Evolutionary conservation across 2,113 vertebrate genomes (phyloP).

Genomic region (Aythya baeri): DNA sequence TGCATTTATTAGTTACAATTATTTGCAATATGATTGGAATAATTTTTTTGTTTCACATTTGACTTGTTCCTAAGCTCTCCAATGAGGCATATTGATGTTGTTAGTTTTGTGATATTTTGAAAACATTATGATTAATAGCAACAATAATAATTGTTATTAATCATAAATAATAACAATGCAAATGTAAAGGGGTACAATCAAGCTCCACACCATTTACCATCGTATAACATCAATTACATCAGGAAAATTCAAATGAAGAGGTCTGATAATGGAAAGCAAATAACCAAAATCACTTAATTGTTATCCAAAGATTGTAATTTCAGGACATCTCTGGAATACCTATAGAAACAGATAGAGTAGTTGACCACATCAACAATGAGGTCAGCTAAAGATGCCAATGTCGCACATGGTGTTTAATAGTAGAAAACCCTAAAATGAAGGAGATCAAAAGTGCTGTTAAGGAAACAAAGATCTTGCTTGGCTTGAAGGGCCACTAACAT

Average conservation of each 20-base stretch:
- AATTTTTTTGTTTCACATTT: not conserved
- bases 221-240: not conserved
- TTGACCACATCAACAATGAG: not conserved
- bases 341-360: not conserved
- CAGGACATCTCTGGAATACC: not conserved
- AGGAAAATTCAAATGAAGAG: not conserved
- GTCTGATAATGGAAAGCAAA: not conserved
- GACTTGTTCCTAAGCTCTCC: not conserved
- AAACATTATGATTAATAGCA: not conserved
- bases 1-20: not conserved
- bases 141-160: not conserved
- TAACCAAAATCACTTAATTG: not conserved
- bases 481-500: not conserved
- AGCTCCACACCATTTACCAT: not conserved
- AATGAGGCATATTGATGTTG: not conserved
- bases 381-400: not conserved
- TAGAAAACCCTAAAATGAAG: not conserved
- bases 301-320: not conserved
- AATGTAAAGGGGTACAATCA: not conserved
- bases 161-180: not conserved
- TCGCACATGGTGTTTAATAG: not conserved
- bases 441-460: not conserved
- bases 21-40: not conserved
- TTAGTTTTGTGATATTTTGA: not conserved
- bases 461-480: not conserved